These are phyloP conservation scores for Agelas oroides DNA, from an alignment of 37 sponge, comb jelly and placozoan genomes.

Conservation along the genomic window DNA sequence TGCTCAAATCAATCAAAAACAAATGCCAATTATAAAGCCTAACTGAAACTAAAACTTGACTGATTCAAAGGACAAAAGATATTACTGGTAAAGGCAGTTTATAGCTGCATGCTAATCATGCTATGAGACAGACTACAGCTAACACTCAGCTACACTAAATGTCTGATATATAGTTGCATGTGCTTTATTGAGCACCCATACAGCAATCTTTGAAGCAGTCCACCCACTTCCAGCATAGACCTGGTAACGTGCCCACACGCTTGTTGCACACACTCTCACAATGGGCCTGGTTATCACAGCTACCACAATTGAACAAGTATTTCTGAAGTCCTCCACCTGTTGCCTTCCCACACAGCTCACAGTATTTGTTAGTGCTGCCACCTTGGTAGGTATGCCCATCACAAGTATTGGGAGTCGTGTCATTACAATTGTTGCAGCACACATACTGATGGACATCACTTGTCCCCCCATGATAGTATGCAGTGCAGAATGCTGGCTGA, in stretches of 20 bases:
- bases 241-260: constrained; percentile 2
- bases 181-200: no score
- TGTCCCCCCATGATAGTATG: constrained; percentile 16
- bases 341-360: constrained; percentile 26
- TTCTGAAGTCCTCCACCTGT: constrained; percentile 8
- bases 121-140: no score
- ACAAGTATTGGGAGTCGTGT: constrained; percentile 9
- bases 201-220: constrained; percentile 48
- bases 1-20: no score
- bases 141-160: no score
- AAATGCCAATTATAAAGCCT: no score
- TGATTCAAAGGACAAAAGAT: no score
- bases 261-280: constrained; percentile 28
- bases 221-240: constrained; percentile 44
- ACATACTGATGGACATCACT: constrained; percentile 39
- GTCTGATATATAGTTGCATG: no score
- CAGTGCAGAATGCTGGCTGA: constrained; percentile 28
- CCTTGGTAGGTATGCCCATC: constrained; percentile 44
- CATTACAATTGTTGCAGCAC: constrained; percentile 47
- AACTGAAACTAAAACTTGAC: no score
- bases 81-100: no score
- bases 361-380: constrained; percentile 21
- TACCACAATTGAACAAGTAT: constrained; percentile 38
- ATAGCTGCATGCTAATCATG: no score
- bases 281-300: constrained; percentile 8